Conservation (phyloP, 2,113 vertebrate species). For the Taxidea taxus region DNA sequence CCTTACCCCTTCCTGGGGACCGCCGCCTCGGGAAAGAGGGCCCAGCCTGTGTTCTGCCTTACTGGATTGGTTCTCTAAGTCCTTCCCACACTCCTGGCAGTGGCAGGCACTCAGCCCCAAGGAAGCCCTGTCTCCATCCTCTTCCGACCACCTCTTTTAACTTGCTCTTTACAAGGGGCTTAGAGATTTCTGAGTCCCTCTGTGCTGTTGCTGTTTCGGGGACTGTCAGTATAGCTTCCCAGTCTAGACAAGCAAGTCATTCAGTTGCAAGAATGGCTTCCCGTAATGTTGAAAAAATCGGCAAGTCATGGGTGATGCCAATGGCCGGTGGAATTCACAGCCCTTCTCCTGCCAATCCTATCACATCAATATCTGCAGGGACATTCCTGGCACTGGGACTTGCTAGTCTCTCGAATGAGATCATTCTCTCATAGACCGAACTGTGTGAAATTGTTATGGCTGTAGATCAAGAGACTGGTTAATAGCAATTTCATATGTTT, state of each 20-base stretch:
- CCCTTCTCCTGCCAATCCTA: neutral
- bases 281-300: neutral
- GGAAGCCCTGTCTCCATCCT: neutral
- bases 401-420: neutral
- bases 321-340: neutral
- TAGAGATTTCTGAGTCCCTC: neutral
- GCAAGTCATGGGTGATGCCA: neutral
- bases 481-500: neutral
- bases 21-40: neutral
- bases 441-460: neutral
- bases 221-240: neutral
- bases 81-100: neutral
- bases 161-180: neutral
- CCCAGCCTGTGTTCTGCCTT: neutral
- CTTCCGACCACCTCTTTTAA: neutral
- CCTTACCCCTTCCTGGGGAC: rapidly evolving
- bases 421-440: neutral
- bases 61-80: rapidly evolving
- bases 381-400: rapidly evolving
- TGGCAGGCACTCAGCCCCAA: neutral
- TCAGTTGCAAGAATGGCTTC: neutral
- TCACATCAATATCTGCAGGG: rapidly evolving
- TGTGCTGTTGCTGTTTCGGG: neutral
- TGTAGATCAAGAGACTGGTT: neutral
- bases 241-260: neutral